These are phyloP conservation scores for Cryptoprocta ferox DNA, from an alignment of 2,797 vertebrate species.

Conservation along the genomic window DNA sequence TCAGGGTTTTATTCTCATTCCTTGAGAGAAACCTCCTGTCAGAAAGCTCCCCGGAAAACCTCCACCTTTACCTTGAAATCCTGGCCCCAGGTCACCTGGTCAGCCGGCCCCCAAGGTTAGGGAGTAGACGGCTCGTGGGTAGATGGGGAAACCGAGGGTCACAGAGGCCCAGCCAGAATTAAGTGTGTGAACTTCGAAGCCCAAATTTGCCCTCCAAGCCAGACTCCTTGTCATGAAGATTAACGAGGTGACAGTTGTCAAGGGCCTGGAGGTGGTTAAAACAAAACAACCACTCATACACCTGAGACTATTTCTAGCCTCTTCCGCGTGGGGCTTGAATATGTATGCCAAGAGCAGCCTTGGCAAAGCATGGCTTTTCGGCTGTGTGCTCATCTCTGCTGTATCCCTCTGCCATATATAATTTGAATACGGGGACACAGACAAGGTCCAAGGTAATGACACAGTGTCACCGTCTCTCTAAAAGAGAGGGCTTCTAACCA, in stretches of 20 bases:
- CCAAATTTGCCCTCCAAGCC: neutral
- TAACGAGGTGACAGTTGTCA: neutral
- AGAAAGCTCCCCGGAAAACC: neutral
- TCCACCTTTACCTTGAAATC: neutral
- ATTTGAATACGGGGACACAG: neutral
- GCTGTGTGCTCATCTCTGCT: neutral
- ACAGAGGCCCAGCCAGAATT: rapidly evolving
- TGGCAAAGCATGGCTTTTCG: neutral
- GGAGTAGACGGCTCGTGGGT: neutral
- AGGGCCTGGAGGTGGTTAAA: neutral
- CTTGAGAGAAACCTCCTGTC: neutral
- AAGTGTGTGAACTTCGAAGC: neutral
- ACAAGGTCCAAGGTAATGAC: neutral
- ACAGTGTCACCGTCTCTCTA: neutral
- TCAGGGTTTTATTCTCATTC: neutral
- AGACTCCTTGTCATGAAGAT: neutral
- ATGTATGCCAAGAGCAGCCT: neutral
- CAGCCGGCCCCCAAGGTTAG: neutral
- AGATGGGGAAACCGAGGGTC: neutral
- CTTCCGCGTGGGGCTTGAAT: neutral
- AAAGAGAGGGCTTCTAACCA: neutral
- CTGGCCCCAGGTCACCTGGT: neutral
- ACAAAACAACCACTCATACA: neutral
- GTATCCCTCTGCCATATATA: neutral
- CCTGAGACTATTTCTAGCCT: neutral